These are phyloP conservation scores for Rhynchonema sp. DNA, from an alignment of 2,888 invertebrate species.

Conservation along the genomic window DNA sequence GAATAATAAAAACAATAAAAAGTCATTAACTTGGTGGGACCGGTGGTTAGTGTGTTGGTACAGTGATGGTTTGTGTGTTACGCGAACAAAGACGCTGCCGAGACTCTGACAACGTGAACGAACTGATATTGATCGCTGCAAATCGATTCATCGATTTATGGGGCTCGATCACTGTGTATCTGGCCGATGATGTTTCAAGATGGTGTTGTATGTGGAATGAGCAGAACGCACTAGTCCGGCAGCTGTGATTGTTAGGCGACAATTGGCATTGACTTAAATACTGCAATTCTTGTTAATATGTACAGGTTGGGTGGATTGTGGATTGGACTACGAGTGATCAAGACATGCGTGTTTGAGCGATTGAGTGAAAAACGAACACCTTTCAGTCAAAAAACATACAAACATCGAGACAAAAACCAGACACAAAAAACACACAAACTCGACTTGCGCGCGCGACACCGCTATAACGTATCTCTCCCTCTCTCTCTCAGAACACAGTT, in stretches of 20 bases:
- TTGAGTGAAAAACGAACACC: no score
- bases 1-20: no score
- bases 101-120: neutral
- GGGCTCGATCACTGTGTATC: neutral
- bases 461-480: no score
- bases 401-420: no score
- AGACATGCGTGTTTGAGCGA: no score
- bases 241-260: neutral
- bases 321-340: no score
- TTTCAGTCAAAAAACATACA: no score
- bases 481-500: no score
- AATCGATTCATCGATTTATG: neutral
- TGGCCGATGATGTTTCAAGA: neutral
- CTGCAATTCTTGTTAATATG: neutral
- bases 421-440: no score
- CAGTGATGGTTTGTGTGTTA: neutral
- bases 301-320: no score
- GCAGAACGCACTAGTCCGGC: neutral
- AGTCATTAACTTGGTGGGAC: no score
- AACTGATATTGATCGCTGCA: neutral
- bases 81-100: neutral
- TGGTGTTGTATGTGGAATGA: neutral
- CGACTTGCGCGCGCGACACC: no score
- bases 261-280: neutral
- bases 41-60: neutral